Evolutionary conservation across 2,797 vertebrate genomes (phyloP), one percentile per base, ranked within the genome.

Genomic region (Parauchenoglanis punctatus): DNA sequence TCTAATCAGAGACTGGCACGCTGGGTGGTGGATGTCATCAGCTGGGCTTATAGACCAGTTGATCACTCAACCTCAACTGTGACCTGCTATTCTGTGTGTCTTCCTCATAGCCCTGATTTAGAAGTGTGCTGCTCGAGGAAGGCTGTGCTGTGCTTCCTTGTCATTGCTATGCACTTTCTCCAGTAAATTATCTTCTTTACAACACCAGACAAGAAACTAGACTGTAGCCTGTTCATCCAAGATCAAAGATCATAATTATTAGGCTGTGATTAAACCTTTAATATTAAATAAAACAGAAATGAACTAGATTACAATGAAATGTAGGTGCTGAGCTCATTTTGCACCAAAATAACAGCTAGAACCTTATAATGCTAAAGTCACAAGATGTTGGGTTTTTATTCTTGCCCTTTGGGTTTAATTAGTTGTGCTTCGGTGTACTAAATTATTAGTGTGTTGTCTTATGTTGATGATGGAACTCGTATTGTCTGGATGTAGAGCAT

Each of bases 321-420:
- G 25, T 46, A 73, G 23, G 12, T n/a, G 12, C 12, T 52, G 46
- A 52, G 12, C 25, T 17, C 46, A n/a, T 52, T 76, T 75, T 52
- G 13, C 12, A 52, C 25, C 25, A n/a, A n/a, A 54, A 28, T 28
- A 77, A 18, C 49, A 77, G 10, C 7, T 77, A 10, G 46, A 76
- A 52, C 46, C 49, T 73, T 76, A 54, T 76, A 54, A 52, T 76
- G 46, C 49, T 76, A 17, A 56, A 77, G 49, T 77, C 75, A 77
- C 75, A 77, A 31, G 13, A 5, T 77, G 25, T 54, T 77, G n/a
- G n/a, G 46, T 52, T 75, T 77, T 17, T 35, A 7, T 80, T 40
- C 40, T 58, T 58, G 17, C 15, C 77, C 4, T 83, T 73, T 54
- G 68, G 46, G 59, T 35, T 35, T 12, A 83, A 58, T 28, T 44